These are phyloP conservation scores for Cephus cinctus DNA, from an alignment of 1,140 invertebrate species.

Conservation along the genomic window DNA sequence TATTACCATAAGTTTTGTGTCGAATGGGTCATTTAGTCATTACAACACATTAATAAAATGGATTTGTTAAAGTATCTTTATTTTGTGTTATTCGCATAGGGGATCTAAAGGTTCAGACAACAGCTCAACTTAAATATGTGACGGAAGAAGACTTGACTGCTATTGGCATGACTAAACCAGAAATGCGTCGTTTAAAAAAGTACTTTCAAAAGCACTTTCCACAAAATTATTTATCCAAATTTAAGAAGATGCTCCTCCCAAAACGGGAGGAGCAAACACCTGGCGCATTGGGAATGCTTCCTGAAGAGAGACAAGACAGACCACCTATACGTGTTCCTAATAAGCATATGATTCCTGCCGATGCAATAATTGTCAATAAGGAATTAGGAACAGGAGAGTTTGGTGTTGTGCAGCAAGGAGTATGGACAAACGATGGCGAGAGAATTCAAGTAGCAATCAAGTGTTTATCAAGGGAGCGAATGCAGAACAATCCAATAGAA, in stretches of 20 bases:
- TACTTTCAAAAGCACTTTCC: slow-evolving; percentile 92
- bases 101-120: slow-evolving; percentile 78
- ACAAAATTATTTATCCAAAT: slow-evolving; percentile 88
- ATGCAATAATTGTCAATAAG: slow-evolving; percentile 92
- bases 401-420: slow-evolving; percentile 95
- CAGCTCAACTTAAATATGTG: slow-evolving; percentile 97
- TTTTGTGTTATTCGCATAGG: no score
- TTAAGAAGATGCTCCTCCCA: slow-evolving; percentile 74
- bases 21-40: no score
- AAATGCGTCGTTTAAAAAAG: slow-evolving; percentile 90
- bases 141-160: slow-evolving; percentile 87
- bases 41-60: no score
- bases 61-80: no score
- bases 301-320: slow-evolving; percentile 51
- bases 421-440: slow-evolving; percentile 95
- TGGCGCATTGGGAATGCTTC: slow-evolving; percentile 39
- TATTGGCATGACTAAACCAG: slow-evolving; percentile 94
- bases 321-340: slow-evolving; percentile 67
- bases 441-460: slow-evolving; percentile 97
- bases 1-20: no score
- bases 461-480: slow-evolving; percentile 87
- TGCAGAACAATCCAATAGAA: slow-evolving; percentile 94
- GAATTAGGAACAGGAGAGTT: slow-evolving; percentile 95
- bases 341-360: slow-evolving; percentile 94
- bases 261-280: slow-evolving; percentile 61